These are phyloP conservation scores for Parapristionchus giblindavisi DNA, from an alignment of 2,888 invertebrate species.

Conservation along the genomic window DNA sequence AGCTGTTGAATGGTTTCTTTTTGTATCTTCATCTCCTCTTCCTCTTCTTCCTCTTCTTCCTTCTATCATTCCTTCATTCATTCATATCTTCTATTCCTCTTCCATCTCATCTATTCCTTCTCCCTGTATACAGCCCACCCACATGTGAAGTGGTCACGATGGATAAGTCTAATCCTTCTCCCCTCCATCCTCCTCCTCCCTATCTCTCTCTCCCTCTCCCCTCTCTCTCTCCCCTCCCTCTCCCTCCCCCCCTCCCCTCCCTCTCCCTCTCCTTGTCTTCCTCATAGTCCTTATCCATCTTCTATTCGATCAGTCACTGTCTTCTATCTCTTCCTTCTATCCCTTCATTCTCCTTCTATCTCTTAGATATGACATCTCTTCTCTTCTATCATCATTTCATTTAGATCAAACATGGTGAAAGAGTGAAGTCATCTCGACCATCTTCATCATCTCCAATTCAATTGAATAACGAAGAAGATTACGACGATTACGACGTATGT, in stretches of 20 bases:
- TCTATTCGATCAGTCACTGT: constrained; percentile 16
- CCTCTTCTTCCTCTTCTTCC: constrained; percentile 25
- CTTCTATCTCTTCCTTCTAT: neutral
- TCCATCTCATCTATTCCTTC: neutral
- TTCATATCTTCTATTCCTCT: constrained; percentile 15
- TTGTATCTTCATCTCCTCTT: constrained; percentile 14
- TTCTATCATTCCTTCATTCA: constrained; percentile 17
- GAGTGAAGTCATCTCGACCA: neutral
- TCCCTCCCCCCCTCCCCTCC: neutral
- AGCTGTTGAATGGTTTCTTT: neutral
- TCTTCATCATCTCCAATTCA: neutral
- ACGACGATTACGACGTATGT: constrained; percentile 67
- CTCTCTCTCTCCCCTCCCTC: constrained; percentile 28
- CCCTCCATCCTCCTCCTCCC: constrained; percentile 30
- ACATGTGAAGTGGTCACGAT: neutral
- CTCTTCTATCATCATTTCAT: neutral
- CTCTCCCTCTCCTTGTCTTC: constrained; percentile 15
- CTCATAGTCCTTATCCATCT: constrained; percentile 22
- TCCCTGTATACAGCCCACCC: neutral
- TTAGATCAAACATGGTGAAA: neutral
- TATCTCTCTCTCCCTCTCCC: constrained; percentile 8
- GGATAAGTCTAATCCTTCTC: constrained; percentile 12
- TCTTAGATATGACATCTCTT: neutral
- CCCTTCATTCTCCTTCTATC: neutral
- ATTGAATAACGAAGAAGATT: constrained; percentile 52